Conservation (phyloP, 2,888 invertebrate genomes). For the Argyresthia goedartella region DNA sequence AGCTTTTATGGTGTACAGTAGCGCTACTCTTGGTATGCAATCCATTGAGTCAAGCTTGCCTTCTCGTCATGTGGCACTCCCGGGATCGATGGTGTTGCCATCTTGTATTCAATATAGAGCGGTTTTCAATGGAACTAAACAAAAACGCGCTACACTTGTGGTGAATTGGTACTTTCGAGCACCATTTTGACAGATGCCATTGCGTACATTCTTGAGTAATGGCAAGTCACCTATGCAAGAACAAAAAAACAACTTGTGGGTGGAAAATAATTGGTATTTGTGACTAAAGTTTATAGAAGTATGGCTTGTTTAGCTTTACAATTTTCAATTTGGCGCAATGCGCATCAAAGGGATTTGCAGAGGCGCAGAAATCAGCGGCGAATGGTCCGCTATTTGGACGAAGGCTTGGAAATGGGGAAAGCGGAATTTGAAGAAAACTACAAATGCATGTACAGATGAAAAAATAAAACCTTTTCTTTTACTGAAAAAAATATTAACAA, state of each 20-base stretch:
- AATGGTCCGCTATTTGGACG: not conserved
- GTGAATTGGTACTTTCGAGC: too few relatives aligned
- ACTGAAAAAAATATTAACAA: too few relatives aligned
- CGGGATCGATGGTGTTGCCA: not conserved
- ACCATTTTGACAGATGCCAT: not conserved
- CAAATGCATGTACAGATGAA: too few relatives aligned
- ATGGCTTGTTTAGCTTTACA: not conserved
- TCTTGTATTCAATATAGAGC: too few relatives aligned
- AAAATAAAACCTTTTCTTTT: too few relatives aligned
- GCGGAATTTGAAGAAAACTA: not conserved
- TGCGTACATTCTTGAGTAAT: not conserved
- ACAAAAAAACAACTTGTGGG: not conserved
- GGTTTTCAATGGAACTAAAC: too few relatives aligned
- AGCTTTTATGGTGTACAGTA: too few relatives aligned
- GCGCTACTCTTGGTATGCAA: too few relatives aligned
- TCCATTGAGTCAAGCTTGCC: not conserved
- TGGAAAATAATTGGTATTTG: not conserved
- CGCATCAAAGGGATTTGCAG: not conserved
- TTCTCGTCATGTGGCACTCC: not conserved
- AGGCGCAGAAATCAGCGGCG: not conserved
- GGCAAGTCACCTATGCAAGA: not conserved
- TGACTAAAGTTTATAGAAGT: not conserved
- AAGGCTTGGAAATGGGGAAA: not conserved
- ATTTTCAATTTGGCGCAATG: not conserved
- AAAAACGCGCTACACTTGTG: too few relatives aligned